Conservation (phyloP, 1,140 invertebrate species). For the Ostrea edulis region DNA sequence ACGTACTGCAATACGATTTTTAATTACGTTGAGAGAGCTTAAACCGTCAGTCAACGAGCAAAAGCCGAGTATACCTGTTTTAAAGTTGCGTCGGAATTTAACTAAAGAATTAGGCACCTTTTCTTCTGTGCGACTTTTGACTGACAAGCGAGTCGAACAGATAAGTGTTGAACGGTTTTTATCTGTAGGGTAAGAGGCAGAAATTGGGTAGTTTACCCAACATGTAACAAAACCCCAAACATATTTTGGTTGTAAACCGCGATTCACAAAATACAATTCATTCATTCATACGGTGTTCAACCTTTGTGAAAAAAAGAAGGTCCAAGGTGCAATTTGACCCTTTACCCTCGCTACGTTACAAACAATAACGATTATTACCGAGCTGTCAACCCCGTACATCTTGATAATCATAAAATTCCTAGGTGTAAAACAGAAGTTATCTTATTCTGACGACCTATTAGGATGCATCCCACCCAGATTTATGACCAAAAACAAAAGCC, state of each 20-base stretch:
- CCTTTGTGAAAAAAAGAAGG: constrained; percentile 11
- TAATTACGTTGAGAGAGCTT: no score
- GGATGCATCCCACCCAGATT: constrained; percentile 19
- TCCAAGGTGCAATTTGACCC: background rate
- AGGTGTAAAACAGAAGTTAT: constrained; percentile 11
- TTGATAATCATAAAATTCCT: constrained; percentile 13
- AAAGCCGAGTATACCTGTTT: background rate
- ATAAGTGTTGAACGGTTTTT: constrained; percentile 10
- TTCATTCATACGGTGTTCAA: constrained; percentile 1
- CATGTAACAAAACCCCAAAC: background rate
- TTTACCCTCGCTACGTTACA: background rate
- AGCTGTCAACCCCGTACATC: constrained; percentile 8
- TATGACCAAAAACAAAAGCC: constrained; percentile 2
- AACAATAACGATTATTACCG: background rate
- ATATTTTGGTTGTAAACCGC: constrained; percentile 16
- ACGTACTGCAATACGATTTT: no score
- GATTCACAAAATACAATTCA: background rate
- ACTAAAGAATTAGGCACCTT: background rate
- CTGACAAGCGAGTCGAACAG: constrained; percentile 32
- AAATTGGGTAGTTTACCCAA: background rate
- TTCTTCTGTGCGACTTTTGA: constrained; percentile 8
- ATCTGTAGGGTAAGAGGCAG: background rate
- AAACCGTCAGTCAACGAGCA: background rate
- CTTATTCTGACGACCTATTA: background rate
- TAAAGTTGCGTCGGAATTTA: constrained; percentile 7